phyloP scores from a whole-genome alignment of 2,797 vertebrate genomes.

The Percopsis omiscomaycus region DNA sequence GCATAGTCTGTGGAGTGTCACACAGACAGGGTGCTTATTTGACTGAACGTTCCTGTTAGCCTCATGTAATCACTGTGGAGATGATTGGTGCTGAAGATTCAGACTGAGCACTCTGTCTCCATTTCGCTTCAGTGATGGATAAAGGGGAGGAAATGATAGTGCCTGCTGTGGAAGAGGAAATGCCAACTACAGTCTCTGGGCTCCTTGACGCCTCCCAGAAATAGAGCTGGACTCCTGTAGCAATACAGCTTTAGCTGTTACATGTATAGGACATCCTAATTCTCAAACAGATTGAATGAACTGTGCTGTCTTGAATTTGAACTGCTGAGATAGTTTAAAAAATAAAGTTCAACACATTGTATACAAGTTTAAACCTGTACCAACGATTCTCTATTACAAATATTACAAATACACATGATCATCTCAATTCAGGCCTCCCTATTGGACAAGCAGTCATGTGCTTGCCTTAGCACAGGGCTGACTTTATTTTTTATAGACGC shows the following conservation, averaged over 20 bases:
- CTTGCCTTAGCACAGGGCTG: no score
- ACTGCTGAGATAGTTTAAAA: no score
- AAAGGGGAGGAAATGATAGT: slow-evolving; percentile 46
- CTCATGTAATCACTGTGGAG: slow-evolving; percentile 22
- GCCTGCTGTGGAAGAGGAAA: slow-evolving; percentile 32
- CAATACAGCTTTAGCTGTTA: background rate
- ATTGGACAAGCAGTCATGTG: no score
- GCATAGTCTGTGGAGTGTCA: background rate
- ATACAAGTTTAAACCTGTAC: background rate
- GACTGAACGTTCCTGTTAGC: slow-evolving; percentile 23
- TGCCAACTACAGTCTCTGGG: slow-evolving; percentile 54
- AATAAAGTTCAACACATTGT: no score
- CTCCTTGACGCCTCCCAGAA: slow-evolving; percentile 33
- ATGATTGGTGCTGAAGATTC: slow-evolving; percentile 28
- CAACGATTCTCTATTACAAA: background rate
- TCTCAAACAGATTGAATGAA: slow-evolving; percentile 21
- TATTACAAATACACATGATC: no score
- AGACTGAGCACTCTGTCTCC: slow-evolving; percentile 37
- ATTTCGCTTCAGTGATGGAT: slow-evolving; percentile 32
- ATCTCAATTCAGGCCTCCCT: no score
- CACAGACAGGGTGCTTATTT: slow-evolving; percentile 21
- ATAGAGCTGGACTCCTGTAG: slow-evolving; percentile 11
- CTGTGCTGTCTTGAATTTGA: background rate
- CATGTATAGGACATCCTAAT: background rate
- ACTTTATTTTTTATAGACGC: background rate